Conservation (phyloP, 2,888 invertebrate species). For the Caprella mutica region DNA sequence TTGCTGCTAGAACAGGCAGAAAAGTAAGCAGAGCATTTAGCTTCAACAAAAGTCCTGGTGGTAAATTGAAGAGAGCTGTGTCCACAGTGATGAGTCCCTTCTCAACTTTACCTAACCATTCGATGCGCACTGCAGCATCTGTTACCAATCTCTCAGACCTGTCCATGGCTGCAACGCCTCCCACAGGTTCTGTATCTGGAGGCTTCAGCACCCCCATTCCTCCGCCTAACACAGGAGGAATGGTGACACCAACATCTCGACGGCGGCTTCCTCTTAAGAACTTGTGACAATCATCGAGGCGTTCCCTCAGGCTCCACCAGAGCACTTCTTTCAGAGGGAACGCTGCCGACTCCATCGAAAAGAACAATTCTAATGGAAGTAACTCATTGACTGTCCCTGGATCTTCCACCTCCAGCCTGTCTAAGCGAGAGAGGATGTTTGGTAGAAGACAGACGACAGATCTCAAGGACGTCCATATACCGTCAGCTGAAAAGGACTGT, state of each 20-base stretch:
- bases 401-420: too few relatives aligned
- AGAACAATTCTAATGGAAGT: too few relatives aligned
- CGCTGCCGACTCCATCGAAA: too few relatives aligned
- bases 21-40: constrained; percentile 71
- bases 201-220: too few relatives aligned
- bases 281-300: constrained; percentile 11
- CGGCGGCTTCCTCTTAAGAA: constrained; percentile 3
- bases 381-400: too few relatives aligned
- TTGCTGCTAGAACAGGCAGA: constrained; percentile 37
- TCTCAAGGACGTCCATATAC: too few relatives aligned
- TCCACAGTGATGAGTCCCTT: constrained; percentile 82
- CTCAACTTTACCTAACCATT: constrained; percentile 23
- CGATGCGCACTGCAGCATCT: constrained; percentile 31
- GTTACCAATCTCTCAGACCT: constrained; percentile 29
- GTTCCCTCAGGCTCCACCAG: constrained; percentile 9
- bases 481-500: too few relatives aligned
- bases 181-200: too few relatives aligned
- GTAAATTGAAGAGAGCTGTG: constrained; percentile 81
- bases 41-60: constrained; percentile 88
- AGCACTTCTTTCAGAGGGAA: too few relatives aligned
- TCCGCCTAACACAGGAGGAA: background rate
- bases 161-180: constrained; percentile 2
- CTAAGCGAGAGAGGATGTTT: too few relatives aligned
- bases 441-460: too few relatives aligned
- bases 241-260: constrained; percentile 5